Evolutionary conservation across 2,888 invertebrate genomes (phyloP).

Genomic region (Autographa gamma): DNA sequence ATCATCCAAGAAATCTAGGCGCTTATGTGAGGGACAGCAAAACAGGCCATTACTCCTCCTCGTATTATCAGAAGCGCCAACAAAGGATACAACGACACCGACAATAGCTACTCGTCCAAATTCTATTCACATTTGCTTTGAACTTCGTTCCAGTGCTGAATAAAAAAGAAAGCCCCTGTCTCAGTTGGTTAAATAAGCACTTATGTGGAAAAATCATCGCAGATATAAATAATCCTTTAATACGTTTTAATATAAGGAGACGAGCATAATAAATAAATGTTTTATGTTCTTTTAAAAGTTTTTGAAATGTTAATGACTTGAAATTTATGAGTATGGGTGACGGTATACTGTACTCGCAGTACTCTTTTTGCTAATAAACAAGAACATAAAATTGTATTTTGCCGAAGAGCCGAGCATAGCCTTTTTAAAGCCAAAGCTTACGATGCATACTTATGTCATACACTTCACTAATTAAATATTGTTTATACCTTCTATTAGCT

Average conservation of each 20-base stretch:
- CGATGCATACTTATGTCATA: conserved; percentile 48
- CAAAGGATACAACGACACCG: conserved; percentile 56
- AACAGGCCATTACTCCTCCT: conserved; percentile 57
- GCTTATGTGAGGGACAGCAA: conserved; percentile 54
- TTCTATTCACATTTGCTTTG: conserved; percentile 57
- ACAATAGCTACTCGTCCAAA: conserved; percentile 55
- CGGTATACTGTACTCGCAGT: neutral
- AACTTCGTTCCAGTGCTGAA: conserved; percentile 46
- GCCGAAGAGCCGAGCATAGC: conserved; percentile 12
- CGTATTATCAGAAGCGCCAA: conserved; percentile 57
- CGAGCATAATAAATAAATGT: neutral
- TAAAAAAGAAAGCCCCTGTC: conserved; percentile 31
- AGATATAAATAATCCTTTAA: conserved; percentile 13
- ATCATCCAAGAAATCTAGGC: conserved; percentile 42
- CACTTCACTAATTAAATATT: conserved; percentile 53
- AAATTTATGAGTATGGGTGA: neutral
- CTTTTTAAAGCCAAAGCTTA: conserved; percentile 21
- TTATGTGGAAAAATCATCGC: conserved; percentile 9
- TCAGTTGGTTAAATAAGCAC: conserved; percentile 27
- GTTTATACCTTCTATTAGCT: conserved; percentile 42
- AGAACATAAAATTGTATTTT: conserved; percentile 21
- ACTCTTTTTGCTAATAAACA: conserved; percentile 15
- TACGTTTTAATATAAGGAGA: neutral
- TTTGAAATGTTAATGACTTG: neutral
- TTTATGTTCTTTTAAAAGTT: conserved; percentile 2